Conservation (phyloP, 2,113 vertebrate genomes). For the Carassius carassius region DNA sequence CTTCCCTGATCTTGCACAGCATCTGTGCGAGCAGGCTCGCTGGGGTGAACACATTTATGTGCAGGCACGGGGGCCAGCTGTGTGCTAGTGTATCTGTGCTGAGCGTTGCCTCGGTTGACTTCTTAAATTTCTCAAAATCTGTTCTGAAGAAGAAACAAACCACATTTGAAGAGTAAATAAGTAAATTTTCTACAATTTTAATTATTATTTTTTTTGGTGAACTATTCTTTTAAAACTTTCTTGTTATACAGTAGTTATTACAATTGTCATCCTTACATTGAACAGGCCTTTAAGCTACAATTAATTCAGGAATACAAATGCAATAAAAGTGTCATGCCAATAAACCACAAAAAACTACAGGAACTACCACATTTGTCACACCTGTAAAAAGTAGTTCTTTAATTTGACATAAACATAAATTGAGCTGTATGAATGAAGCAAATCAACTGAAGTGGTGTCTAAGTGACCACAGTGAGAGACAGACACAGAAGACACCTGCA, state of each 20-base stretch:
- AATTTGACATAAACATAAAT: background rate
- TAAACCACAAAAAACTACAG: background rate
- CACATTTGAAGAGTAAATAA: too few species aligned
- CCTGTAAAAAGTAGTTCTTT: background rate
- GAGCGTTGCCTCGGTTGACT: too few species aligned
- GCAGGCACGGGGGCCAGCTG: too few species aligned
- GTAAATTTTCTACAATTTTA: too few species aligned
- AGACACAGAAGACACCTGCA: background rate
- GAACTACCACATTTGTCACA: background rate
- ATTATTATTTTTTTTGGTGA: too few species aligned
- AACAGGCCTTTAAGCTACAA: background rate
- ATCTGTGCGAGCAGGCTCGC: too few species aligned
- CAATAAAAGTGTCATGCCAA: background rate
- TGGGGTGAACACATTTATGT: too few species aligned
- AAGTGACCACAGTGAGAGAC: background rate
- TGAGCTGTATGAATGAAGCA: background rate
- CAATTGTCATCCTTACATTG: background rate
- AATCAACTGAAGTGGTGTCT: conserved; percentile 3
- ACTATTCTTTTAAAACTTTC: too few species aligned
- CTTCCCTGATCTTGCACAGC: too few species aligned
- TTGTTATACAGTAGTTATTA: background rate
- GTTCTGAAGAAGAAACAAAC: too few species aligned
- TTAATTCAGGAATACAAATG: background rate
- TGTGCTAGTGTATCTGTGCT: too few species aligned
- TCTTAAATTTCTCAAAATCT: too few species aligned